A percentile compares a stretch with the other conserved stretches of the same genome.
Evolutionary conservation across 2,113 vertebrate genomes (phyloP).

Genomic region (Mionectes macconnelli): DNA sequence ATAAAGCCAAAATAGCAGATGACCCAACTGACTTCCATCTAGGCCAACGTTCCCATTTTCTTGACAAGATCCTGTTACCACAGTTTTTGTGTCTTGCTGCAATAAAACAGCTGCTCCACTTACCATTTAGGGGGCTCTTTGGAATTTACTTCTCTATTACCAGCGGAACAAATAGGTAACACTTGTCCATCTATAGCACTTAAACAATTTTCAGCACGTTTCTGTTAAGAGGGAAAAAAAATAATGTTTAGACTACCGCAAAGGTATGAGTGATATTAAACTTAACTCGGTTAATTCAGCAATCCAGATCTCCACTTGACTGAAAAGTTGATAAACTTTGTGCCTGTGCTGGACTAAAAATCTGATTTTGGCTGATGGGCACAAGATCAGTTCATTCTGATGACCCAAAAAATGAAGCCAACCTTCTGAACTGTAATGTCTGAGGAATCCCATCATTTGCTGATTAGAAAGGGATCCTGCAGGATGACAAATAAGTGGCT

Average conservation of each 20-base stretch:
- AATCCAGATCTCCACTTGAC: neutral
- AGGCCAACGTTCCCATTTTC: neutral
- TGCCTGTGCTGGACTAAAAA: neutral
- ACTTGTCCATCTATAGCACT: slow-evolving; percentile 69
- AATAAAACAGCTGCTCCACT: slow-evolving; percentile 54
- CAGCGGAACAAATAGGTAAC: slow-evolving; percentile 69
- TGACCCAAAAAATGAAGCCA: neutral
- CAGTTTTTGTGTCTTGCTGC: neutral
- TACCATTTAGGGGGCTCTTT: slow-evolving; percentile 57
- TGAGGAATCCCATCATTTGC: neutral
- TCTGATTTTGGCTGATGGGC: neutral
- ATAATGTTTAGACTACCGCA: neutral
- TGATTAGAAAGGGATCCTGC: neutral
- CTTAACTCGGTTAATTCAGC: neutral
- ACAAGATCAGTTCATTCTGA: neutral
- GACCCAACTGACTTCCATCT: neutral
- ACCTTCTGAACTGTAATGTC: neutral
- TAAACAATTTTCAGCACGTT: slow-evolving; percentile 76
- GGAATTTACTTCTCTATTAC: slow-evolving; percentile 3
- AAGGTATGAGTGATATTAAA: neutral
- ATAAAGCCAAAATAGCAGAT: neutral
- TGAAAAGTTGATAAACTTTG: neutral
- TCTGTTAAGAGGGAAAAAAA: slow-evolving; percentile 71
- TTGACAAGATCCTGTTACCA: neutral
- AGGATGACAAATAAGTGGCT: neutral